Evolutionary conservation across 2,113 vertebrate genomes (phyloP).

Genomic region (Upupa epops): DNA sequence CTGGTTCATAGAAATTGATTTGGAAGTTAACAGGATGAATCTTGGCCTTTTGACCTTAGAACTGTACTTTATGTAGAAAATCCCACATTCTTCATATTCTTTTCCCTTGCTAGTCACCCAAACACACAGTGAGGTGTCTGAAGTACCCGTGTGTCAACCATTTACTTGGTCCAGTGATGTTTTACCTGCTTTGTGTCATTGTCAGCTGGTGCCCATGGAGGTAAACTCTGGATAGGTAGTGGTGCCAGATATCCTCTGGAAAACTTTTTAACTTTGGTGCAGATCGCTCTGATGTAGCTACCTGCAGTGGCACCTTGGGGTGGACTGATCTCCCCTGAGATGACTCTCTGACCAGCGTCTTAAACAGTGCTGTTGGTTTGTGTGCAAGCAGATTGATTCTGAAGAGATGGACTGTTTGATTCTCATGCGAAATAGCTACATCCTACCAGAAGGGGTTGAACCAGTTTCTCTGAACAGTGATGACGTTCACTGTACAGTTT

Average conservation of each 20-base stretch:
- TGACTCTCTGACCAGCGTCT: constrained; percentile 28
- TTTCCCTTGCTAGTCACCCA: not conserved
- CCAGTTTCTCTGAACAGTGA: constrained; percentile 77
- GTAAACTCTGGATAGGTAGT: constrained; percentile 45
- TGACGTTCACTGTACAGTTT: constrained; percentile 74
- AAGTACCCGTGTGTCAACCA: accelerated
- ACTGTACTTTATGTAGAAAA: not conserved
- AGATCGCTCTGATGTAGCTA: constrained; percentile 43
- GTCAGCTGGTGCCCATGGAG: constrained; percentile 45
- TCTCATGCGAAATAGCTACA: constrained; percentile 50
- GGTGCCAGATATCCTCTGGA: constrained; percentile 62
- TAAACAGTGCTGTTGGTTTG: constrained; percentile 21
- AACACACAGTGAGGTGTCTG: not conserved
- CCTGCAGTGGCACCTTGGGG: constrained; percentile 23
- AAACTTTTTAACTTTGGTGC: constrained; percentile 47
- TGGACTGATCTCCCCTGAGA: constrained; percentile 60
- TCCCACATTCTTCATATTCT: not conserved
- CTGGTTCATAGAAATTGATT: not conserved
- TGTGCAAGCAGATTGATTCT: constrained; percentile 27
- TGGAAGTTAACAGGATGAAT: not conserved
- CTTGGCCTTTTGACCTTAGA: constrained; percentile 19
- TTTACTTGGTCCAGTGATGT: not conserved
- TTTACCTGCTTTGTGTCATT: constrained; percentile 16
- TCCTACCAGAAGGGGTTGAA: constrained; percentile 67
- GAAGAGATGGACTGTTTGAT: constrained; percentile 25